These are phyloP conservation scores for Ophiodon elongatus DNA, from an alignment of 2,113 vertebrate species.

Conservation along the genomic window DNA sequence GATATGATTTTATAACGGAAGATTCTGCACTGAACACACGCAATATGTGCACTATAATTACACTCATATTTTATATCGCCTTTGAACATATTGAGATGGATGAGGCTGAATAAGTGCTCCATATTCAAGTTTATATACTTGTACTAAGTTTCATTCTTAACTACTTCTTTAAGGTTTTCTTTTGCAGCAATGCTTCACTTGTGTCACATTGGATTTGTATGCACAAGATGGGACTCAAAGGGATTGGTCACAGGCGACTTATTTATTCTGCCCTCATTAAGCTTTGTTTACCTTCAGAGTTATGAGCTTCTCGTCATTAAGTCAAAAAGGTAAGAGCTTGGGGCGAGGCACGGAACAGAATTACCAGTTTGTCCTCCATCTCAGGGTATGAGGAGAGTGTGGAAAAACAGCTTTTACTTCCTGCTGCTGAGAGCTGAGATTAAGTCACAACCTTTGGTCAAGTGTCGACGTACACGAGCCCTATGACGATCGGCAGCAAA, in stretches of 20 bases:
- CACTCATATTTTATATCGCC: slow-evolving; percentile 6
- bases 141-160: background rate
- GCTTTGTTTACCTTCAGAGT: background rate
- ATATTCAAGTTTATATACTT: background rate
- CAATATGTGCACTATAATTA: background rate
- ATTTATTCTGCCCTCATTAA: background rate
- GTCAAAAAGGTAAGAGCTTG: background rate
- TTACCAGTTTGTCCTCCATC: slow-evolving; percentile 27
- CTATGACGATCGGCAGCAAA: slow-evolving; percentile 5
- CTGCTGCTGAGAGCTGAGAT: slow-evolving; percentile 45
- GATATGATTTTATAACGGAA: background rate
- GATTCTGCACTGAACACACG: background rate
- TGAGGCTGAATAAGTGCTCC: background rate
- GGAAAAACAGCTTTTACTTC: slow-evolving; percentile 44
- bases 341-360: slow-evolving; percentile 34
- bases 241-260: background rate
- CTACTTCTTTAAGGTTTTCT: background rate
- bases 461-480: slow-evolving; percentile 28
- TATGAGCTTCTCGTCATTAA: background rate
- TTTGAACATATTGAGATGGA: background rate
- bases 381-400: background rate
- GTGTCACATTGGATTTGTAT: background rate
- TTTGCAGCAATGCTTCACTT: background rate
- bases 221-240: background rate
- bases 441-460: slow-evolving; percentile 46